Percentiles rank a stretch among this genome's conserved stretches.
Evolutionary conservation across 2,888 invertebrate genomes (phyloP).

Genomic region (Callosobruchus maculatus): DNA sequence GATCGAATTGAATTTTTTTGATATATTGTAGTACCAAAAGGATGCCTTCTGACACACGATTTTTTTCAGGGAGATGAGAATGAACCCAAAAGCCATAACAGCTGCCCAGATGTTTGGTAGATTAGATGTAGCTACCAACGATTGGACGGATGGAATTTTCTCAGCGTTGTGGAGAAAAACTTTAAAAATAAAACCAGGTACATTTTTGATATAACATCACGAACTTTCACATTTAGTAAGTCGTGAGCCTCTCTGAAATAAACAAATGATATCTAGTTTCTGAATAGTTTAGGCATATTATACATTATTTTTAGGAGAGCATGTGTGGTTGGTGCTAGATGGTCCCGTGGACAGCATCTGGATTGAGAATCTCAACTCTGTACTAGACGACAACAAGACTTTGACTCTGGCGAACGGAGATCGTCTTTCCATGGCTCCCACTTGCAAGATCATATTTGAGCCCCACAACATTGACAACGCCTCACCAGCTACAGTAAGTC

Average conservation of each 20-base stretch:
- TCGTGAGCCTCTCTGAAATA: too few species aligned
- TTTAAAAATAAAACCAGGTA: constrained; percentile 75
- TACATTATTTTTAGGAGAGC: constrained; percentile 71
- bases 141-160: constrained; percentile 98
- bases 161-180: constrained; percentile 96
- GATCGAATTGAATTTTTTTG: too few species aligned
- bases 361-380: constrained; percentile 97
- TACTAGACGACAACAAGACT: constrained; percentile 94
- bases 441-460: constrained; percentile 94
- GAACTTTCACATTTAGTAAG: too few species aligned
- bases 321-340: constrained; percentile 92
- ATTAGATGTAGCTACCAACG: constrained; percentile 94
- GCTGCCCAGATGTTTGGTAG: constrained; percentile 97
- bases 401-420: constrained; percentile 94
- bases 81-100: constrained; percentile 98
- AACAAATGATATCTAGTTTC: too few species aligned
- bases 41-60: too few species aligned
- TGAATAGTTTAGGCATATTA: too few species aligned
- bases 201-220: too few species aligned
- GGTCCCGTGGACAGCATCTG: constrained; percentile 97
- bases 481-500: constrained; percentile 85
- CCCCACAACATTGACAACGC: constrained; percentile 98
- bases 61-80: constrained; percentile 77
- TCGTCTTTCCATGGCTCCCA: constrained; percentile 88
- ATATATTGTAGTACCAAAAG: too few species aligned